phyloP scores from a whole-genome alignment of 2,888 invertebrate species.

The Cyclophora punctaria region DNA sequence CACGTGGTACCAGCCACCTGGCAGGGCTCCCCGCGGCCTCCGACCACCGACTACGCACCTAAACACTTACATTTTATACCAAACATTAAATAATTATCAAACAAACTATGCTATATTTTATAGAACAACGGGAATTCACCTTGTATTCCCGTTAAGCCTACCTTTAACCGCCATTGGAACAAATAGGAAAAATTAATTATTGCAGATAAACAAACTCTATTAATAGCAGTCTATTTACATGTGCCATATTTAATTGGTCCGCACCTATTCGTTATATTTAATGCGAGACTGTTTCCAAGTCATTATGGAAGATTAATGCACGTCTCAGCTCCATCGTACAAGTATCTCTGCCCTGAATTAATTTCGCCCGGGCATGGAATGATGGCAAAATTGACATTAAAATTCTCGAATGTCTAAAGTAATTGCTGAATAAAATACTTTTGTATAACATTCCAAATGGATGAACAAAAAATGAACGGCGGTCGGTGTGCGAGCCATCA shows the following conservation, averaged over 20 bases:
- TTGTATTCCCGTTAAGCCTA: too few relatives aligned
- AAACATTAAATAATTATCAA: background rate
- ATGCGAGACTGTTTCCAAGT: slow-evolving; percentile 56
- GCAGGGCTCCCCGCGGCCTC: slow-evolving; percentile 41
- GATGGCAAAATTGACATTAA: slow-evolving; percentile 73
- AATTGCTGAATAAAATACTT: slow-evolving; percentile 74
- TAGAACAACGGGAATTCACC: too few relatives aligned
- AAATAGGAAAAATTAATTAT: too few relatives aligned
- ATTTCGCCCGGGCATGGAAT: slow-evolving; percentile 67
- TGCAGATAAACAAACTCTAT: slow-evolving; percentile 41
- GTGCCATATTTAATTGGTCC: slow-evolving; percentile 59
- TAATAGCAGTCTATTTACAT: slow-evolving; percentile 53
- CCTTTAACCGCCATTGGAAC: too few relatives aligned
- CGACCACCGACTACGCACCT: slow-evolving; percentile 27
- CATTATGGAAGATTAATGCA: slow-evolving; percentile 64
- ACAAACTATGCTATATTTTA: too few relatives aligned
- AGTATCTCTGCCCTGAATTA: slow-evolving; percentile 56
- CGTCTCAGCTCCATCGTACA: slow-evolving; percentile 37
- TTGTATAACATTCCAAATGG: slow-evolving; percentile 68
- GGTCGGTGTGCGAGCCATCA: slow-evolving; percentile 51
- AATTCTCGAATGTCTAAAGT: slow-evolving; percentile 71
- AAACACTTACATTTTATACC: background rate
- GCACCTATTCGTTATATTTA: slow-evolving; percentile 55
- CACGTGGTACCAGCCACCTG: slow-evolving; percentile 52
- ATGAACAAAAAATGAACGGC: slow-evolving; percentile 59